phyloP scores from a whole-genome alignment of 2,797 vertebrate species.

The Ficedula albicollis region DNA sequence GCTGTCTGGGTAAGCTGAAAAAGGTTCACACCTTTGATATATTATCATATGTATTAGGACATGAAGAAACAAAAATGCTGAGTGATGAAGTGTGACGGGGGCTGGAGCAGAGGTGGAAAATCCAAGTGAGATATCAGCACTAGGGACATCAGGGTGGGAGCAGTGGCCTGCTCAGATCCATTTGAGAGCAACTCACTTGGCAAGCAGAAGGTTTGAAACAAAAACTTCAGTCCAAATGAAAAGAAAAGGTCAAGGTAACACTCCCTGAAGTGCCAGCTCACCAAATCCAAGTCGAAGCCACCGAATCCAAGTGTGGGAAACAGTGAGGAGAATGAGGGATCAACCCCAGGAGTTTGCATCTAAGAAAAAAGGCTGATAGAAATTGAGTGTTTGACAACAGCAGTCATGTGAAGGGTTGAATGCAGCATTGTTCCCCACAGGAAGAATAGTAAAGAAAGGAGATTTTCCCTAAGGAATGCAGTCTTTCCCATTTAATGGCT shows the following conservation, averaged over 20 bases:
- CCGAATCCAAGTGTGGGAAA: conserved; percentile 24
- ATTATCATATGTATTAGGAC: neutral
- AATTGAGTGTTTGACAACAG: conserved; percentile 45
- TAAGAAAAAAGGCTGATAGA: conserved; percentile 14
- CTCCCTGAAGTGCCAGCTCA: neutral
- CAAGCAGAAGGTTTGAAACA: neutral
- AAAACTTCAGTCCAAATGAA: neutral
- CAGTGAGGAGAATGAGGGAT: neutral
- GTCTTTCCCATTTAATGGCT: neutral
- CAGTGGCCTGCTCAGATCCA: neutral
- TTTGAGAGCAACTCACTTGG: neutral
- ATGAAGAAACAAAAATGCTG: neutral
- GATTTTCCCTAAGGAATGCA: conserved; percentile 20
- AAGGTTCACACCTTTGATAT: neutral
- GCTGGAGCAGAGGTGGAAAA: neutral
- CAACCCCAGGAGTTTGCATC: conserved; percentile 36
- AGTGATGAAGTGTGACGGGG: neutral
- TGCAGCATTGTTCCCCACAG: conserved; percentile 18
- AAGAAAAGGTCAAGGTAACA: conserved; percentile 31
- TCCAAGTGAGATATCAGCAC: neutral
- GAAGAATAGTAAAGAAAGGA: conserved; percentile 12
- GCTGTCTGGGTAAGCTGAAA: neutral
- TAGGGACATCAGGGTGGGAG: neutral
- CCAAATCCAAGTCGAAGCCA: conserved; percentile 6
- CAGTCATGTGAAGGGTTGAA: neutral